A percentile compares a stretch with the other conserved stretches of the same genome.
Conservation (phyloP, 2,888 invertebrate genomes). For the Sicus ferrugineus region DNA sequence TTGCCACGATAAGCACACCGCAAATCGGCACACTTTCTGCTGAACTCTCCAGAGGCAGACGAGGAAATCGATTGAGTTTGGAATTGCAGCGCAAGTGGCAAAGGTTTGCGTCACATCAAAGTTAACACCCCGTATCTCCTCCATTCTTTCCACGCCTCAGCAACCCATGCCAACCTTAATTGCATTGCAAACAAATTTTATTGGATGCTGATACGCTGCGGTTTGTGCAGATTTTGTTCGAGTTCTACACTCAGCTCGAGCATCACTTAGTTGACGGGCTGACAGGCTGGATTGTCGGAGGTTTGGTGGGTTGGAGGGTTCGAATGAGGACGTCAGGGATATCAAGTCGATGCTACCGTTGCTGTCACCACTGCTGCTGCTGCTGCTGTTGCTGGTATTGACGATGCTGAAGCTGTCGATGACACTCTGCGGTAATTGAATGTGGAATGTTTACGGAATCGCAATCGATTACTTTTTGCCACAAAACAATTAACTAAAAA, state of each 20-base stretch:
- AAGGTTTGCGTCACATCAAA: conserved; percentile 16
- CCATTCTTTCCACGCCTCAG: too few species aligned
- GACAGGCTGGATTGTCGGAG: too few species aligned
- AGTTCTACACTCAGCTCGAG: neutral
- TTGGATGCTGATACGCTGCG: conserved; percentile 25
- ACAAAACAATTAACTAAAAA: neutral
- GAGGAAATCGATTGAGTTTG: neutral
- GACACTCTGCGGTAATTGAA: conserved; percentile 26
- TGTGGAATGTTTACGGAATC: conserved; percentile 20
- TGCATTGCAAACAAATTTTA: conserved; percentile 34
- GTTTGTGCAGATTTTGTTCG: conserved; percentile 8
- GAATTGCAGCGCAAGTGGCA: conserved; percentile 1
- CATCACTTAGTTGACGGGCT: neutral
- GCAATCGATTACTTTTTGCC: conserved; percentile 19
- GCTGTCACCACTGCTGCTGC: neutral
- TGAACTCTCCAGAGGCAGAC: neutral
- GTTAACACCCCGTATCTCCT: too few species aligned
- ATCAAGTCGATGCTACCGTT: neutral
- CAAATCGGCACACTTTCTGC: conserved; percentile 1
- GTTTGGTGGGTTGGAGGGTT: neutral
- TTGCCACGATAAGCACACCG: conserved; percentile 10
- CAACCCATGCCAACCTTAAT: conserved; percentile 11
- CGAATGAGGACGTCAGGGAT: neutral
- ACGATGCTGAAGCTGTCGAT: neutral
- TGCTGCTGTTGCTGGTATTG: neutral